Evolutionary conservation across 2,797 vertebrate species (phyloP).

Genomic region (Cheirogaleus major): DNA sequence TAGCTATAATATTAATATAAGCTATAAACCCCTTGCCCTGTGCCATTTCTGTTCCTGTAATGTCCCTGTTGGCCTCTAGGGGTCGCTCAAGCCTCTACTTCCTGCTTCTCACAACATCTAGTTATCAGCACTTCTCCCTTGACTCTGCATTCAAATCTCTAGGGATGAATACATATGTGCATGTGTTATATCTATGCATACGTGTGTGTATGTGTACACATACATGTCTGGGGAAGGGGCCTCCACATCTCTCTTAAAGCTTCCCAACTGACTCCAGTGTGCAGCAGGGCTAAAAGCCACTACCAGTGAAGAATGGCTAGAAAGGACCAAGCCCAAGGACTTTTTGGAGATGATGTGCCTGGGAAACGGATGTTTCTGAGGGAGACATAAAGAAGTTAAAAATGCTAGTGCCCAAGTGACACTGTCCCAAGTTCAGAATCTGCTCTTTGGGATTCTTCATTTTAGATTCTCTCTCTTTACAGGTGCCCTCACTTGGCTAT

Average conservation of each 20-base stretch:
- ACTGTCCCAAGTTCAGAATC: background rate
- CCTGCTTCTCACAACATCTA: background rate
- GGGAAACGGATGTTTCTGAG: background rate
- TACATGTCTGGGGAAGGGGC: background rate
- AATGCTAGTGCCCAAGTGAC: background rate
- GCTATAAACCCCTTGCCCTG: background rate
- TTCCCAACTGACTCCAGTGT: background rate
- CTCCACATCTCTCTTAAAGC: background rate
- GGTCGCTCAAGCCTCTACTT: background rate
- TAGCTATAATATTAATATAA: background rate
- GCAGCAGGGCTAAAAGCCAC: background rate
- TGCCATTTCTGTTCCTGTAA: background rate
- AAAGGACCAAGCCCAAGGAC: background rate
- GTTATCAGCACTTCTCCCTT: background rate
- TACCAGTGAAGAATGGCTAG: background rate
- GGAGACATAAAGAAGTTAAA: background rate
- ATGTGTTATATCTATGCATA: background rate
- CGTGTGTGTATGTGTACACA: accelerated
- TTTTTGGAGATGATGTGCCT: background rate
- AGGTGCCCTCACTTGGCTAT: background rate
- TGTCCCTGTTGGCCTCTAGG: background rate
- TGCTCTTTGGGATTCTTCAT: background rate
- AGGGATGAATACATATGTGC: background rate
- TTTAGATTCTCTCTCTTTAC: background rate
- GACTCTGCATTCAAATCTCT: background rate